These are phyloP conservation scores for Athripsodes cinereus DNA, from an alignment of 2,888 invertebrate species.

Conservation along the genomic window DNA sequence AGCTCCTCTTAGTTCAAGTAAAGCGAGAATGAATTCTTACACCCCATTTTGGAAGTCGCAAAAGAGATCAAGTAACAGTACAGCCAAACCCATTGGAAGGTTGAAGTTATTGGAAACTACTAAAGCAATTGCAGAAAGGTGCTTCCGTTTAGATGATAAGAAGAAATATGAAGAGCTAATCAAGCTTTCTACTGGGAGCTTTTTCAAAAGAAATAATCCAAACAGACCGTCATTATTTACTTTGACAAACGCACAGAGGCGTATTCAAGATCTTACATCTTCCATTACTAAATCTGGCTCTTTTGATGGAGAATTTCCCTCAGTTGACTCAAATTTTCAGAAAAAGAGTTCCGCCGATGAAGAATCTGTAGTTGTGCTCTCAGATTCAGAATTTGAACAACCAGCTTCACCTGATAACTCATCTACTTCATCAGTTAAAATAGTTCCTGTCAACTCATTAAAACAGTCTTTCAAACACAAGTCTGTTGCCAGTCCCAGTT, in stretches of 20 bases:
- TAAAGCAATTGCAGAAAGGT: constrained; percentile 39
- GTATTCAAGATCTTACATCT: constrained; percentile 18
- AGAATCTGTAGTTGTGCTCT: constrained; percentile 43
- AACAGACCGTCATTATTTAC: constrained; percentile 20
- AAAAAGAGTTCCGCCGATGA: constrained; percentile 37
- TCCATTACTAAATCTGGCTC: constrained; percentile 31
- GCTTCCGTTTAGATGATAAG: constrained; percentile 53
- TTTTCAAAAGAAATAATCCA: constrained; percentile 19
- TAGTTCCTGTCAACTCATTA: constrained; percentile 51
- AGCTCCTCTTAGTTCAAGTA: constrained; percentile 12
- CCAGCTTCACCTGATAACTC: constrained; percentile 35
- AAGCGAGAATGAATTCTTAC: constrained; percentile 10
- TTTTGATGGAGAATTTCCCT: constrained; percentile 28
- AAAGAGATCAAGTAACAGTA: neutral
- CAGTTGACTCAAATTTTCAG: constrained; percentile 32
- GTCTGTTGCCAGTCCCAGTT: constrained; percentile 45
- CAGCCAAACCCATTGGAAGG: neutral
- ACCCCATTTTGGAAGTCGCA: constrained; percentile 20
- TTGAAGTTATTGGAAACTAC: neutral
- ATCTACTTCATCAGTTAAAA: constrained; percentile 40
- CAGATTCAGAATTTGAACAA: constrained; percentile 41
- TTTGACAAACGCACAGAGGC: constrained; percentile 13
- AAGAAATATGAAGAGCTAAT: constrained; percentile 51
- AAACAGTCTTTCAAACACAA: constrained; percentile 50
- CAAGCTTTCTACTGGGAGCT: constrained; percentile 25